Conservation (phyloP, 1,140 invertebrate genomes). For the Calosoma granatense region DNA sequence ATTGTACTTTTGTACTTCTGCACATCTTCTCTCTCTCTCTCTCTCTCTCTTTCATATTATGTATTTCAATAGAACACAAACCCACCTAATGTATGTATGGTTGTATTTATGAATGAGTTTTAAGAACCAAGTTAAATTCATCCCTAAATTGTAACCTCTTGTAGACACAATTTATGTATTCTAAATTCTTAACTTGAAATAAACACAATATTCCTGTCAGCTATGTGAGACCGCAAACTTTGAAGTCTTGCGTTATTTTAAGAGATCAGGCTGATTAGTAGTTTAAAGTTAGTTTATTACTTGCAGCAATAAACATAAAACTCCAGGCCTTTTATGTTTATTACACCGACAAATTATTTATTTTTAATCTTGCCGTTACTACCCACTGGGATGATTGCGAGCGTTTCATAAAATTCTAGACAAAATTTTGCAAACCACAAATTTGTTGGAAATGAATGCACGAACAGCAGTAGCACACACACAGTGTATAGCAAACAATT, state of each 20-base stretch:
- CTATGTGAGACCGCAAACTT: not conserved
- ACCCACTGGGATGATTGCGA: not conserved
- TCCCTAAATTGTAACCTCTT: too few relatives aligned
- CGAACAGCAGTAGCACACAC: not conserved
- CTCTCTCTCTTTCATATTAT: too few relatives aligned
- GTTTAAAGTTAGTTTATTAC: constrained; percentile 3
- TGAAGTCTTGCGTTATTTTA: not conserved
- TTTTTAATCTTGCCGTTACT: constrained; percentile 1
- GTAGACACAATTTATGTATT: not conserved
- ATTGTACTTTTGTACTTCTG: too few relatives aligned
- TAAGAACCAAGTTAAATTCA: too few relatives aligned
- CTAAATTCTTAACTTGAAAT: not conserved
- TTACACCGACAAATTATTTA: not conserved
- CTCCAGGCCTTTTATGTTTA: not conserved
- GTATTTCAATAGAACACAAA: too few relatives aligned
- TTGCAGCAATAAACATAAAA: not conserved
- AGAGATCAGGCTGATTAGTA: not conserved
- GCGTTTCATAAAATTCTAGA: not conserved
- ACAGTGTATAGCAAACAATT: constrained; percentile 1
- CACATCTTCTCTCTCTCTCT: too few relatives aligned
- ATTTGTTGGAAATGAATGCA: not conserved
- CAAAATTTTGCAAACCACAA: not conserved
- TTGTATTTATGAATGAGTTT: too few relatives aligned
- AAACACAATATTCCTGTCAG: not conserved
- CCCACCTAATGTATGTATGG: too few relatives aligned